These are phyloP conservation scores for Kryptopterus vitreolus DNA, from an alignment of 2,797 vertebrate genomes.

Conservation along the genomic window DNA sequence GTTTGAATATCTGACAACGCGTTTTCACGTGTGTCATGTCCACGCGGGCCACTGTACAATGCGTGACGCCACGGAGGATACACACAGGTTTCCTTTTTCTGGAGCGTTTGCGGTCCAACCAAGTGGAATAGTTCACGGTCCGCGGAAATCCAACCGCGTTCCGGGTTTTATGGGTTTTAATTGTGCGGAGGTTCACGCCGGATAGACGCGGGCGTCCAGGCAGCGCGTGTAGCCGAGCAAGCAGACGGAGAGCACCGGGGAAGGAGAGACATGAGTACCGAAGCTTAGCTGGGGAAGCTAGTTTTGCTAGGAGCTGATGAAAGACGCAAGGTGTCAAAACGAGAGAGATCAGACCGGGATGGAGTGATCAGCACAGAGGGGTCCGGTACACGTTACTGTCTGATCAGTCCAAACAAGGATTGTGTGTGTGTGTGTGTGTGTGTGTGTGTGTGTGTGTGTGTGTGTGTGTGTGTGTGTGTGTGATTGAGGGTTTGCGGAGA, in stretches of 20 bases:
- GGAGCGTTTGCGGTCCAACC: constrained; percentile 11
- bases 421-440: background rate
- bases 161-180: background rate
- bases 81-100: constrained; percentile 56
- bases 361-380: background rate
- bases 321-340: constrained; percentile 11
- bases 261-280: background rate
- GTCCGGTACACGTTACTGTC: background rate
- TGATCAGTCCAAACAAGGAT: background rate
- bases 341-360: background rate
- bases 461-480: no score
- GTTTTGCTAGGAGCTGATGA: constrained; percentile 19
- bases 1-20: constrained; percentile 1
- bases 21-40: background rate
- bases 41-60: constrained; percentile 66
- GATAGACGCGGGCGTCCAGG: background rate
- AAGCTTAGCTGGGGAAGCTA: constrained; percentile 16
- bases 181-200: no score
- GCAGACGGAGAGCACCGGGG: no score
- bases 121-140: constrained; percentile 1
- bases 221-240: background rate
- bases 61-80: constrained; percentile 62
- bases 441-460: constrained; percentile 16
- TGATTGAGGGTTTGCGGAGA: background rate
- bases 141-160: background rate